A percentile compares a stretch with the other conserved stretches of the same genome.
phyloP scores from a whole-genome alignment of 2,888 invertebrate genomes.

The Parnassius glacialis region DNA sequence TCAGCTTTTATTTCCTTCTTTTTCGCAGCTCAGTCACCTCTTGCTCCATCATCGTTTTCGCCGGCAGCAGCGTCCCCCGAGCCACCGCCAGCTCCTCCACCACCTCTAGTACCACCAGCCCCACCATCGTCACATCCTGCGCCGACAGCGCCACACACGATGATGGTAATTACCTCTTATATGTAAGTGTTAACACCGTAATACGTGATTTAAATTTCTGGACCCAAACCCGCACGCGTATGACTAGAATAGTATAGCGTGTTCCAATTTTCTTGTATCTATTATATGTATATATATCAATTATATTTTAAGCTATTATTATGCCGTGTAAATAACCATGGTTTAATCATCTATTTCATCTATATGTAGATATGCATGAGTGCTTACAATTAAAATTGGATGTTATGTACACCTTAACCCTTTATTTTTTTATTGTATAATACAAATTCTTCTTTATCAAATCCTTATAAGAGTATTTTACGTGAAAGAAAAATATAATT shows the following conservation, averaged over 20 bases:
- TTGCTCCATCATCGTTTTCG: constrained; percentile 81
- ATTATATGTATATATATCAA: neutral
- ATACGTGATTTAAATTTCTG: constrained; percentile 73
- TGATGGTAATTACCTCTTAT: constrained; percentile 82
- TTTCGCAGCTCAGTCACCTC: constrained; percentile 76
- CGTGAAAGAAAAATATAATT: no score
- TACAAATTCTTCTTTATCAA: no score
- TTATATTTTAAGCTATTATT: neutral
- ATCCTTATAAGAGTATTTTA: no score
- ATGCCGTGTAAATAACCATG: neutral
- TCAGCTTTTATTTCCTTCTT: neutral
- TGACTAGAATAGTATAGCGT: constrained; percentile 23
- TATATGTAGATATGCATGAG: constrained; percentile 22
- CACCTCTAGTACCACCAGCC: constrained; percentile 62
- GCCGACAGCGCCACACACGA: constrained; percentile 73
- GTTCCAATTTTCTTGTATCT: neutral
- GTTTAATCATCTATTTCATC: constrained; percentile 5
- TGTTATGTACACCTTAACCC: neutral
- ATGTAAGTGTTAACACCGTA: constrained; percentile 81
- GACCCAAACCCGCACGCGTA: constrained; percentile 69
- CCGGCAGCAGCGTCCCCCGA: constrained; percentile 81
- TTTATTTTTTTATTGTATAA: no score
- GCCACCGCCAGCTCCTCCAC: constrained; percentile 82
- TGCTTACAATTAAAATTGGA: neutral
- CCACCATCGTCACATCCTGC: constrained; percentile 61